phyloP scores from a whole-genome alignment of 92 coral and sea anemone species.

The Bergia puertoricense region DNA sequence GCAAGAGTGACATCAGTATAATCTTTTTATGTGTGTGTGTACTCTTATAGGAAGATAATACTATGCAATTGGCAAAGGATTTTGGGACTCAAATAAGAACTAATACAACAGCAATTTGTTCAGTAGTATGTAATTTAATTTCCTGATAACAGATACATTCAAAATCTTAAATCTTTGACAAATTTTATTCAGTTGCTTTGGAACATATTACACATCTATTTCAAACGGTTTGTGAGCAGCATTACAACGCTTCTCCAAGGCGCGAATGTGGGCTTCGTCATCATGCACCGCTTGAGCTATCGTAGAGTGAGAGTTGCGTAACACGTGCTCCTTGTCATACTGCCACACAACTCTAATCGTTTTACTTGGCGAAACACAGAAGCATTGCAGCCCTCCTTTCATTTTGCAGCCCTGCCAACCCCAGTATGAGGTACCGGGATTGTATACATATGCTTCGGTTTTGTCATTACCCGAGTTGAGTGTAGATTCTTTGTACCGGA shows the following conservation, averaged over 20 bases:
- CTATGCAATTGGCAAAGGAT: too few relatives aligned
- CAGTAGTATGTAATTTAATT: too few relatives aligned
- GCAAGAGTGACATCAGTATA: too few relatives aligned
- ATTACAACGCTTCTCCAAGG: background rate
- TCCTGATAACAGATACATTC: too few relatives aligned
- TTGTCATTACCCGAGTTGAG: constrained; percentile 26
- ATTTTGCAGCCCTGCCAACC: constrained; percentile 38
- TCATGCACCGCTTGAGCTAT: background rate
- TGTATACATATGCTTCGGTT: constrained; percentile 28
- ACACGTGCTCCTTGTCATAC: constrained; percentile 5
- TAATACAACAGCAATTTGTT: too few relatives aligned
- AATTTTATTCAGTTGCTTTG: background rate
- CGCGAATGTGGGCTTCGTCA: background rate
- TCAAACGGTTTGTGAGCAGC: background rate
- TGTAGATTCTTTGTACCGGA: constrained; percentile 32
- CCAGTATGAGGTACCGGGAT: background rate
- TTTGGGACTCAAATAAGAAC: too few relatives aligned
- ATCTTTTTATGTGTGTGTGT: too few relatives aligned
- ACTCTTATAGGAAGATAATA: too few relatives aligned
- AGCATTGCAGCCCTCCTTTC: background rate
- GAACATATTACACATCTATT: background rate
- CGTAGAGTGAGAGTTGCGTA: constrained; percentile 21
- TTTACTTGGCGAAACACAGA: background rate
- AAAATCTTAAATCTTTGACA: background rate
- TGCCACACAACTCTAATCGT: constrained; percentile 12